A percentile compares a stretch with the other conserved stretches of the same genome.
Conservation (phyloP, 2,888 invertebrate species). For the Drosophila tripunctata region DNA sequence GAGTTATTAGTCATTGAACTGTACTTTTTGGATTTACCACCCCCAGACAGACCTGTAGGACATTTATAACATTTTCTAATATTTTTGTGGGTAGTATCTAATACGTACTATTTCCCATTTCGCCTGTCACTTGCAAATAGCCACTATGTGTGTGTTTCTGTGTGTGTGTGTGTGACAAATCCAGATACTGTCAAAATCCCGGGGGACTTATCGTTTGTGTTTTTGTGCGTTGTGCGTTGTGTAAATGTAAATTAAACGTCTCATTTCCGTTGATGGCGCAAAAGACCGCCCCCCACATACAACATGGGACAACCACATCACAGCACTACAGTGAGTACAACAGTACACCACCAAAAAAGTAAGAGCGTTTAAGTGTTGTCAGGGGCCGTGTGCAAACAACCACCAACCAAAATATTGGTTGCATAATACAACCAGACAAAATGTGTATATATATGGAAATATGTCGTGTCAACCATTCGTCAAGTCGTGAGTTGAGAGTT, state of each 20-base stretch:
- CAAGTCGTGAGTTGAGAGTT: conserved; percentile 45
- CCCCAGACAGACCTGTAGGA: conserved; percentile 5
- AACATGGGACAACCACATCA: background rate
- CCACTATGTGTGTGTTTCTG: too few relatives aligned
- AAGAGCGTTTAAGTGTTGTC: conserved; percentile 4
- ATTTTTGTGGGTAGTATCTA: too few relatives aligned
- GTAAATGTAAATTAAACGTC: conserved; percentile 81
- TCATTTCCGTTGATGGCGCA: conserved; percentile 77
- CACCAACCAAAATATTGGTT: conserved; percentile 47
- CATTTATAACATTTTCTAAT: conserved; percentile 32
- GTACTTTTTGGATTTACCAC: background rate
- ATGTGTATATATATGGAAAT: conserved; percentile 38
- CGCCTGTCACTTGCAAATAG: conserved; percentile 76
- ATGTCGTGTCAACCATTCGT: conserved; percentile 80
- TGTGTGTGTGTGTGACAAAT: conserved; percentile 12
- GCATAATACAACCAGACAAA: conserved; percentile 10
- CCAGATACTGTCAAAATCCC: conserved; percentile 35
- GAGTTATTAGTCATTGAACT: too few relatives aligned
- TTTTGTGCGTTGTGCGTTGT: conserved; percentile 45
- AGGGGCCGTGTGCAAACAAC: conserved; percentile 44
- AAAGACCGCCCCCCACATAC: conserved; percentile 5
- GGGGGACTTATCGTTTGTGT: conserved; percentile 38
- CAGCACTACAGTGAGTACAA: background rate
- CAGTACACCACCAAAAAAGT: conserved; percentile 40
- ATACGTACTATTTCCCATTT: too few relatives aligned